Percentiles rank a stretch among this genome's conserved stretches.
These are phyloP conservation scores for Lasioglossum figueresi DNA, from an alignment of 2,888 invertebrate genomes.

Conservation along the genomic window DNA sequence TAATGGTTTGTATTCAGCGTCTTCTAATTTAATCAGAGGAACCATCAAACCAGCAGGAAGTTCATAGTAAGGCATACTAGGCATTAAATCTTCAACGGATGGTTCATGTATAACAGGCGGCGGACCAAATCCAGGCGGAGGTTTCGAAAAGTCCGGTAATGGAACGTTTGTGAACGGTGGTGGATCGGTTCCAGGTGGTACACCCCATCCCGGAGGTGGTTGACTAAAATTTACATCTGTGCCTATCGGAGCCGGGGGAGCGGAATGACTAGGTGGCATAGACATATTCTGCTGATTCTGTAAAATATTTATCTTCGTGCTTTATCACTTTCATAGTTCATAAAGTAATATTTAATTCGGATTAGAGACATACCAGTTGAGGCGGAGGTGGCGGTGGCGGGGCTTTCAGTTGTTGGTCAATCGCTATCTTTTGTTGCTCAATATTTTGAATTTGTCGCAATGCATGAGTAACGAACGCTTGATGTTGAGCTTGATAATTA, in stretches of 20 bases:
- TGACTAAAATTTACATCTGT: constrained; percentile 85
- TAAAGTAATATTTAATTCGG: not conserved
- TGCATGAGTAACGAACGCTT: constrained; percentile 96
- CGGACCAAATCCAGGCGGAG: constrained; percentile 91
- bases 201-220: constrained; percentile 86
- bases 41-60: constrained; percentile 99
- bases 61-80: constrained; percentile 97
- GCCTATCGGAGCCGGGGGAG: constrained; percentile 84
- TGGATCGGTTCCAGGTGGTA: constrained; percentile 82
- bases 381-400: constrained; percentile 84
- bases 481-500: constrained; percentile 96
- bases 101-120: constrained; percentile 82
- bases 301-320: constrained; percentile 24
- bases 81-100: constrained; percentile 91
- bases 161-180: constrained; percentile 82
- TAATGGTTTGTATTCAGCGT: constrained; percentile 94
- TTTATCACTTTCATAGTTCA: not conserved
- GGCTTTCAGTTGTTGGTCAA: constrained; percentile 86
- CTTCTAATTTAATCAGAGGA: constrained; percentile 96
- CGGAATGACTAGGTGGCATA: constrained; percentile 78
- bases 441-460: constrained; percentile 94
- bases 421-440: constrained; percentile 90
- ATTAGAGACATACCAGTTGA: constrained; percentile 67
- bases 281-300: constrained; percentile 76
- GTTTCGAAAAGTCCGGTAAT: constrained; percentile 92